Evolutionary conservation across 1,140 invertebrate species (phyloP), one percentile per base, ranked within the genome.

Genomic region (Drosophila quadrilineata): DNA sequence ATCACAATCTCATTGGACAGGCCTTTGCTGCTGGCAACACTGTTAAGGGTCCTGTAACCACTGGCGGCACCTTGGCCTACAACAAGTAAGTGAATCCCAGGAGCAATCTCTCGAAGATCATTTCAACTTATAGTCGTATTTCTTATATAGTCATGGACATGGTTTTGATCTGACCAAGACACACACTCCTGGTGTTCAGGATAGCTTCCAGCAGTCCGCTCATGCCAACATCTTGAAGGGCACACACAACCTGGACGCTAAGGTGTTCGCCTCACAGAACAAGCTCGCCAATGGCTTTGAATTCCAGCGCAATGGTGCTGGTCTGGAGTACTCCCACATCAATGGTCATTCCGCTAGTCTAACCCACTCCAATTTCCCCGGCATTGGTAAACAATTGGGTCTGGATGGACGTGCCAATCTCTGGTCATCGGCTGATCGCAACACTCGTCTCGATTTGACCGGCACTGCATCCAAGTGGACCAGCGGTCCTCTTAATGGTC

Each of bases 11-110:
- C 0, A 70, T 70, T 26, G 86, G 80, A 14, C 69, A 71, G 12
- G 69, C 73, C 1, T 88, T 88, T 21, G 86, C 86, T 0, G 86
- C 86, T 0, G 86, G 86, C 40, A 88, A 88, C 49, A 88, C 86
- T 0, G 52, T 68, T 12, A 50, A 65, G 0, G 79, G 79, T 5
- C 86, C 77, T 0, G 60, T 88, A 0, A 77, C 86, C 24, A 70
- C 80, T 4, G 86, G 86, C 1, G 86, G 86, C 6, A 48, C 63
- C 4, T n/a, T 88, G 33, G 75, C 75, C 24, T 88, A 88, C 21
- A 88, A 88, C 31, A 88, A 88, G 86, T 88, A 9, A 86, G 84
- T 73, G 1, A 6, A 19, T 6, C n/a, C n/a, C n/a, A n/a, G n/a
- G n/a, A n/a, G n/a, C n/a, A n/a, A n/a, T n/a, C n/a, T n/a, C n/a